phyloP scores from a whole-genome alignment of 2,113 vertebrate genomes.

The Brachypteracias leptosomus region DNA sequence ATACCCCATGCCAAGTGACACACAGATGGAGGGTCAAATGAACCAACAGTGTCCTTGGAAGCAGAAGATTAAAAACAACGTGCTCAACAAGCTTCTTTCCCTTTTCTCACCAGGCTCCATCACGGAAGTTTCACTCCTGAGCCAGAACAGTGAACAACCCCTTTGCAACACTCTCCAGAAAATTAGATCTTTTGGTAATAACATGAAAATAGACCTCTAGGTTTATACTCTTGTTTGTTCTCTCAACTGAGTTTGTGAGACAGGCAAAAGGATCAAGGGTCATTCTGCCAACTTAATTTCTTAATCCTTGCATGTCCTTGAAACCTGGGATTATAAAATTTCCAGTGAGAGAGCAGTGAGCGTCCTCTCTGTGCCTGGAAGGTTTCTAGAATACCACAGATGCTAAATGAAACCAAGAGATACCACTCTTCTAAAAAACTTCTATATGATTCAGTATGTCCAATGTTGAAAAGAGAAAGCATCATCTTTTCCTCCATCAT shows the following conservation, averaged over 20 bases:
- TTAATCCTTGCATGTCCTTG: not conserved
- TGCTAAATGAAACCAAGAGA: not conserved
- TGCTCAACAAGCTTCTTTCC: not conserved
- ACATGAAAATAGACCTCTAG: not conserved
- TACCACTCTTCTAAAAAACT: not conserved
- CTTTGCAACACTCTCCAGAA: not conserved
- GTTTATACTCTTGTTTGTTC: not conserved
- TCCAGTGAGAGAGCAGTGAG: not conserved
- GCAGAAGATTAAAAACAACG: not conserved
- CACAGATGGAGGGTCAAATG: not conserved
- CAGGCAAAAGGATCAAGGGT: not conserved
- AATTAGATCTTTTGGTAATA: not conserved
- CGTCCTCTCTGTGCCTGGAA: not conserved
- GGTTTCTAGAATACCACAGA: not conserved
- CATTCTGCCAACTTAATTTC: not conserved
- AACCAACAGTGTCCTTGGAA: not conserved
- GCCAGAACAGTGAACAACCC: not conserved
- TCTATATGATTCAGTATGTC: not conserved
- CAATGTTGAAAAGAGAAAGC: not conserved
- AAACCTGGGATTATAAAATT: not conserved
- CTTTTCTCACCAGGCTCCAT: not conserved
- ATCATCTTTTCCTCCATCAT: not conserved
- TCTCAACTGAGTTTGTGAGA: not conserved
- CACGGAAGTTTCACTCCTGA: not conserved
- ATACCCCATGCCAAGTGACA: not conserved